Conservation (phyloP, 1,140 invertebrate species). For the Drosophila suzukii region DNA sequence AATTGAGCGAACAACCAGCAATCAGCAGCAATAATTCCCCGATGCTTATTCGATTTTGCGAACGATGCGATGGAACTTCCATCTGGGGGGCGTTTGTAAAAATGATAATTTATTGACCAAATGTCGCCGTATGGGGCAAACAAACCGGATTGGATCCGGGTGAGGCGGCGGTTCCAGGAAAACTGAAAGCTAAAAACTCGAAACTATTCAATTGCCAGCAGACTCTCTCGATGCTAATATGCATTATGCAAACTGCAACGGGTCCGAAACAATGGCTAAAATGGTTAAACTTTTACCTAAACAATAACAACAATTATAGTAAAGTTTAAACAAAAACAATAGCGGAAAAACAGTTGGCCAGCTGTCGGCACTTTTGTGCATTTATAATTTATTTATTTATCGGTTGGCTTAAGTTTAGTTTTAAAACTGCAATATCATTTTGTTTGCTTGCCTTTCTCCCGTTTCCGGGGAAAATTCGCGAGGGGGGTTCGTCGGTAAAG, state of each 20-base stretch:
- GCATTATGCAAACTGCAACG: conserved; percentile 18
- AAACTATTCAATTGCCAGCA: conserved; percentile 25
- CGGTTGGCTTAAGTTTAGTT: conserved; percentile 19
- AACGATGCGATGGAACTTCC: conserved; percentile 18
- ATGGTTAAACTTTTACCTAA: conserved; percentile 41
- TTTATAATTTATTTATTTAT: conserved; percentile 43
- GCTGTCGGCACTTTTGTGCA: conserved; percentile 32
- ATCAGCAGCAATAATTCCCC: conserved; percentile 46
- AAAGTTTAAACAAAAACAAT: conserved; percentile 40
- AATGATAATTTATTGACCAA: conserved; percentile 33
- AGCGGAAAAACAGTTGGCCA: conserved; percentile 27
- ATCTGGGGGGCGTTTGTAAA: conserved; percentile 38
- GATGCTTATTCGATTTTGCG: conserved; percentile 27
- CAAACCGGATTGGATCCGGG: conserved; percentile 43
- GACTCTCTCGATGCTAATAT: conserved; percentile 17
- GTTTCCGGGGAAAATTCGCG: background rate
- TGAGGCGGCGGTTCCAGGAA: conserved; percentile 53
- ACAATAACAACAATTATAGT: conserved; percentile 31
- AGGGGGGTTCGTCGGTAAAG: conserved; percentile 3
- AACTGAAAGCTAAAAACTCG: conserved; percentile 3
- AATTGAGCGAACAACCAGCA: conserved; percentile 57
- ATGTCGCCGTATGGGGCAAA: conserved; percentile 25
- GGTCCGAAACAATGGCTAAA: conserved; percentile 30
- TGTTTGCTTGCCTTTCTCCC: conserved; percentile 10
- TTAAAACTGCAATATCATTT: conserved; percentile 15